Percentiles rank a stretch among this genome's conserved stretches.
Conservation (phyloP, 2,888 invertebrate genomes). For the Ophioninae sp. region DNA sequence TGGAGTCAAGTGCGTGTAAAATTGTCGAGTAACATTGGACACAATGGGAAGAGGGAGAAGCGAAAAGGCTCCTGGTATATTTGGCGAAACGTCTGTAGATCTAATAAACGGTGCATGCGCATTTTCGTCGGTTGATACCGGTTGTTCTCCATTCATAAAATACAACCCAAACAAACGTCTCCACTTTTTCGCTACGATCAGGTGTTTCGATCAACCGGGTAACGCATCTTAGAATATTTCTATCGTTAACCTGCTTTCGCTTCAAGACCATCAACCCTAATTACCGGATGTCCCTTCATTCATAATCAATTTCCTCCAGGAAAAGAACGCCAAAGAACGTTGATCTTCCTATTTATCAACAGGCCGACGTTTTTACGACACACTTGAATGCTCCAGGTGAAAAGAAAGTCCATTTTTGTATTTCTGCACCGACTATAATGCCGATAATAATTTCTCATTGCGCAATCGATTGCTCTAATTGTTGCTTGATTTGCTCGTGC, state of each 20-base stretch:
- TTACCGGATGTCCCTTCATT: background rate
- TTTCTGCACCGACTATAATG: background rate
- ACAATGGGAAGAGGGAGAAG: conserved; percentile 74
- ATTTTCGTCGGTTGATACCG: conserved; percentile 57
- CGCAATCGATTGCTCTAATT: background rate
- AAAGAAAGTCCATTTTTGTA: background rate
- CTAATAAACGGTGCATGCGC: conserved; percentile 49
- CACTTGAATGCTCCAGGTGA: background rate
- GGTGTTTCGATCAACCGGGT: conserved; percentile 72
- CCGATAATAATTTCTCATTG: background rate
- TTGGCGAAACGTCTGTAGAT: conserved; percentile 15
- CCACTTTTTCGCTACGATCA: conserved; percentile 77
- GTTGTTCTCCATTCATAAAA: conserved; percentile 63
- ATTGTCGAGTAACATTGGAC: conserved; percentile 79
- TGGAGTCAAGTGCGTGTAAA: conserved; percentile 85
- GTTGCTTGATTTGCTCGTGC: background rate
- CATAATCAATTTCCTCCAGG: background rate
- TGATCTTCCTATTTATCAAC: background rate
- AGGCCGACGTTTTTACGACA: background rate
- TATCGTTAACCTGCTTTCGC: background rate
- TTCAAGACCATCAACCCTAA: background rate
- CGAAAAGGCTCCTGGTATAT: conserved; percentile 4
- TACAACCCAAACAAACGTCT: background rate
- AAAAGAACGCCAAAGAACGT: background rate
- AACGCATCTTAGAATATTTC: conserved; percentile 15